Evolutionary conservation across 2,888 invertebrate species (phyloP), one percentile per base, ranked within the genome.

Genomic region (Unio delphinus): DNA sequence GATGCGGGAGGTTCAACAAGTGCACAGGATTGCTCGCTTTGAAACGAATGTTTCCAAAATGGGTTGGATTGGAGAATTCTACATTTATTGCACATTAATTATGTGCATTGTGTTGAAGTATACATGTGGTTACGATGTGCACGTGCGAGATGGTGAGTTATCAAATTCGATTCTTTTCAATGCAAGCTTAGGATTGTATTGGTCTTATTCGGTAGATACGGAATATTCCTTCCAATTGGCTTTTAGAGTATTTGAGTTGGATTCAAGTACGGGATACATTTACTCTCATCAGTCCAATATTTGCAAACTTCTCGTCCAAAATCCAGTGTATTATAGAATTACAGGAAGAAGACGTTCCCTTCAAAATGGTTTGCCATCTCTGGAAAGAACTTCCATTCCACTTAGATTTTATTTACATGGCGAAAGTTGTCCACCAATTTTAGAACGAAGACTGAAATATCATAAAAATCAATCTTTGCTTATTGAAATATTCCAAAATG

Each of bases 141-240:
- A 80, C 68, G 62, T 83, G 8, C 63, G 74, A 7, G 63, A 67
- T 55, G 60, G 64, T 63, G 64, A 56, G 26, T 54, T 57, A 4
- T 55, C 17, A n/a, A 75, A 69, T 55, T 75, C 75, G 45, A 69
- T 68, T 3, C 64, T 75, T 11, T 86, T 86, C 68, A 84, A 89
- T 70, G 83, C 80, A 28, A 83, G 84, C 66, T 71, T 84, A 34
- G 87, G 85, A 26, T 70, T 94, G 80, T 94, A 94, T 20, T 84
- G 87, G 86, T 79, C 79, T 6, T 88, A 89, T 68, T 70, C 76
- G 30, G 61, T 88, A n/a, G 84, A 84, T 30, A 64, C 72, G 15
- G 70, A 64, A 17, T 63, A 74, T 20, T 70, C 73, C 55, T 69
- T 62, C 11, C 55, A 69, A 26, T 54, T 56, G n/a, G 65, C 77